These are phyloP conservation scores for Ivindomyrus marchei DNA, from an alignment of 2,113 vertebrate species.

Conservation along the genomic window DNA sequence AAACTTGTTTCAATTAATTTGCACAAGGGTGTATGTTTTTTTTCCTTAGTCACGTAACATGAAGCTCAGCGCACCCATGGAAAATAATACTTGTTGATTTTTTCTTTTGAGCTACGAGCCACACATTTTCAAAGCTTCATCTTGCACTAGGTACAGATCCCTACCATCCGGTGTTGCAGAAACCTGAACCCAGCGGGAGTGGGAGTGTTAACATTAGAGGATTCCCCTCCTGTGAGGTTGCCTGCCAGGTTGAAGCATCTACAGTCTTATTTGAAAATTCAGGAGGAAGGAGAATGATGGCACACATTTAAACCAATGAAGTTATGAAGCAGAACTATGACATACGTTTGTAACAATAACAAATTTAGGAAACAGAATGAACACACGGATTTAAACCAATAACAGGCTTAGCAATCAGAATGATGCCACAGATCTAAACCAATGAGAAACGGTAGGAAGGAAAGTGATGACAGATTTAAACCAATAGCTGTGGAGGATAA, in stretches of 20 bases:
- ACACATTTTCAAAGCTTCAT: neutral
- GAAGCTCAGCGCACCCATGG: neutral
- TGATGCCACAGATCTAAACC: neutral
- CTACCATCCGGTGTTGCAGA: neutral
- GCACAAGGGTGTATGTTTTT: neutral
- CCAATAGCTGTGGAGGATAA: neutral
- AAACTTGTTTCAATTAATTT: no score
- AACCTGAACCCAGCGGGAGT: neutral
- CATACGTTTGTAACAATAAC: neutral
- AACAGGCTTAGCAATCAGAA: neutral
- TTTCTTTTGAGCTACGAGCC: neutral
- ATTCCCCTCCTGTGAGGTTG: neutral
- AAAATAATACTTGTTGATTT: neutral
- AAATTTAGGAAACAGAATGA: neutral
- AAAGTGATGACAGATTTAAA: neutral
- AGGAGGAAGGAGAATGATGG: neutral
- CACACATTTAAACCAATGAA: neutral
- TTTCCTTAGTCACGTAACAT: neutral
- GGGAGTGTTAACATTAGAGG: neutral
- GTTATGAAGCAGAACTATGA: neutral
- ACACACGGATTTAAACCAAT: neutral
- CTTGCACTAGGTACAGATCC: neutral
- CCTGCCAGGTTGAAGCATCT: neutral
- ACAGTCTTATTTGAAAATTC: conserved; percentile 4
- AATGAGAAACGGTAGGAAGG: neutral